Conservation (phyloP, 2,888 invertebrate species). For the Ecdyonurus torrentis region DNA sequence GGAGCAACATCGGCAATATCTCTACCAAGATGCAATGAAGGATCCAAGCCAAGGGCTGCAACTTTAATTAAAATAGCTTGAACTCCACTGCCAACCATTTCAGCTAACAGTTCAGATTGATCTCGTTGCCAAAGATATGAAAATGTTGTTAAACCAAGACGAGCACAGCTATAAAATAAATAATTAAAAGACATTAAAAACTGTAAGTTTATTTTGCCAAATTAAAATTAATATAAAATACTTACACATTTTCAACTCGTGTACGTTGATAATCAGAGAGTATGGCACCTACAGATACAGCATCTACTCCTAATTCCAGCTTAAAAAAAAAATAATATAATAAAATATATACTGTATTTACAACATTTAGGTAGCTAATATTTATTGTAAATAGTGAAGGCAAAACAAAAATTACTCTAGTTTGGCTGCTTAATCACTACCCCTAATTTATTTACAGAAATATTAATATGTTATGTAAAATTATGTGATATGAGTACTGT, state of each 20-base stretch:
- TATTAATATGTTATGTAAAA: no score
- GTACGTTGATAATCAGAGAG: constrained; percentile 96
- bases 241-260: constrained; percentile 95
- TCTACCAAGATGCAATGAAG: constrained; percentile 72
- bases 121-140: constrained; percentile 94
- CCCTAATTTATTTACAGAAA: no score
- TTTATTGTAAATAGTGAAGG: no score
- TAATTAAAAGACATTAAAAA: not conserved
- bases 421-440: no score
- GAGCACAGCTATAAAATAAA: constrained; percentile 53
- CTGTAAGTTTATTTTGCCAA: not conserved
- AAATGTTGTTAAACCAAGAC: constrained; percentile 74
- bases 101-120: constrained; percentile 82
- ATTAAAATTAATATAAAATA: constrained; percentile 19
- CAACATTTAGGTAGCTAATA: not conserved
- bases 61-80: constrained; percentile 96
- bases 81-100: constrained; percentile 89
- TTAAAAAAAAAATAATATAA: constrained; percentile 24
- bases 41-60: constrained; percentile 81
- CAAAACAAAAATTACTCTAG: no score
- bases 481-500: no score
- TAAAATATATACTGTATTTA: not conserved
- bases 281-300: constrained; percentile 94
- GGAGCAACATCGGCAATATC: constrained; percentile 70
- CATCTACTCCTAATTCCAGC: constrained; percentile 63